phyloP scores from a whole-genome alignment of 30 jellyfish, hydroid and myxozoan species.

The Sanderia malayensis region DNA sequence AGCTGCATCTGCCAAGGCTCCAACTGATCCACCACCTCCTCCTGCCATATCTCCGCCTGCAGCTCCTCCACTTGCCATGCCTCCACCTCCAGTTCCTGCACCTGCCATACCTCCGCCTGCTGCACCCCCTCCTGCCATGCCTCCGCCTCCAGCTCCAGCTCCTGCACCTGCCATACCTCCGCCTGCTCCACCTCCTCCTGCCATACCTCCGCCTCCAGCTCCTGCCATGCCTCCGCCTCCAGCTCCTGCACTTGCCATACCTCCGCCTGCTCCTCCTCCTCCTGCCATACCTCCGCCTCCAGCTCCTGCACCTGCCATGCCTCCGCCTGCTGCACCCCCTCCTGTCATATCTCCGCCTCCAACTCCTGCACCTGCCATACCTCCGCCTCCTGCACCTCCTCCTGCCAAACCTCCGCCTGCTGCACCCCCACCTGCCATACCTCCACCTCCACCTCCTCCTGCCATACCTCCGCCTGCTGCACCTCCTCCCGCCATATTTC shows the following conservation, averaged over 20 bases:
- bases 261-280: conserved; percentile 38
- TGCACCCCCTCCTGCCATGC: conserved; percentile 26
- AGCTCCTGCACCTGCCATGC: conserved; percentile 23
- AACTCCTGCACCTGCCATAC: conserved; percentile 30
- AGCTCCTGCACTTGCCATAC: not conserved
- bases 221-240: conserved; percentile 9
- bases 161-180: conserved; percentile 10
- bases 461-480: conserved; percentile 41
- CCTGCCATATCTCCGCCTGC: not conserved
- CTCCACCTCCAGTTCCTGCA: conserved; percentile 41
- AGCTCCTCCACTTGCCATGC: conserved; percentile 21
- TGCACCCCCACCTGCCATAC: conserved; percentile 45
- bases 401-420: conserved; percentile 41
- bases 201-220: conserved; percentile 5
- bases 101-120: conserved; percentile 45
- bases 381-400: conserved; percentile 53
- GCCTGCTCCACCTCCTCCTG: conserved; percentile 16
- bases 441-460: conserved; percentile 55
- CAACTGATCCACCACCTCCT: not conserved
- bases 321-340: conserved; percentile 32
- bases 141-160: not conserved
- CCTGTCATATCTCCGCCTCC: conserved; percentile 26
- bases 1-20: not conserved
- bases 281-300: conserved; percentile 57
- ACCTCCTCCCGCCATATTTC: conserved; percentile 10